Conservation (phyloP, 1,140 invertebrate genomes). For the Trachelipus rathkii region DNA sequence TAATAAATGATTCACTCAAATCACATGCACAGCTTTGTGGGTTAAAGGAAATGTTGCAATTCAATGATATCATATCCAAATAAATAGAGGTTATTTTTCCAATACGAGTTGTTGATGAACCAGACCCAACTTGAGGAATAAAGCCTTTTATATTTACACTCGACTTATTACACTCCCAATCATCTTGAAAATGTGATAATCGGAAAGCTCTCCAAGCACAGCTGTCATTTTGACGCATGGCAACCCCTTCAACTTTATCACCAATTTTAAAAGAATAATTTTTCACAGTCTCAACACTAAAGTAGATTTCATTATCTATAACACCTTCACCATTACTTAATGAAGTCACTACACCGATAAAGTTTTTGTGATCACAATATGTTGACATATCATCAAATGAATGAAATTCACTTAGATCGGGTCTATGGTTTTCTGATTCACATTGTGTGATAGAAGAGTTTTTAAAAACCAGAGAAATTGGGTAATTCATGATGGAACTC, state of each 20-base stretch:
- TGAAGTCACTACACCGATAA: constrained; percentile 23
- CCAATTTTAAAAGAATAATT: background rate
- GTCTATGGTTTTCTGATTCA: too few relatives aligned
- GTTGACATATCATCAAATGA: too few relatives aligned
- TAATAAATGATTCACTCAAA: too few relatives aligned
- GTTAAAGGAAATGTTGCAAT: too few relatives aligned
- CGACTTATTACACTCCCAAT: background rate
- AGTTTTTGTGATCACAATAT: background rate
- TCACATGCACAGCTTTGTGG: too few relatives aligned
- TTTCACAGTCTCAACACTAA: background rate
- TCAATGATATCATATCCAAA: background rate
- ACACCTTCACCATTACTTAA: constrained; percentile 21
- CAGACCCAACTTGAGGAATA: too few relatives aligned
- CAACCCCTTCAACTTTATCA: constrained; percentile 10
- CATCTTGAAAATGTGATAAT: background rate
- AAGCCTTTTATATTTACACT: too few relatives aligned
- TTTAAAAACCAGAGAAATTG: too few relatives aligned
- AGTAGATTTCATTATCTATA: constrained; percentile 36
- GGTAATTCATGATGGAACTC: too few relatives aligned
- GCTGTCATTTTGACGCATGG: background rate
- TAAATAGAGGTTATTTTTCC: background rate
- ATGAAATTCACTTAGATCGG: too few relatives aligned
- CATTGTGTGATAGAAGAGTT: too few relatives aligned
- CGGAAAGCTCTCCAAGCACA: background rate
- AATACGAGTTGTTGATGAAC: background rate